Conservation (phyloP, 2,113 vertebrate species). For the Etia nguti region DNA sequence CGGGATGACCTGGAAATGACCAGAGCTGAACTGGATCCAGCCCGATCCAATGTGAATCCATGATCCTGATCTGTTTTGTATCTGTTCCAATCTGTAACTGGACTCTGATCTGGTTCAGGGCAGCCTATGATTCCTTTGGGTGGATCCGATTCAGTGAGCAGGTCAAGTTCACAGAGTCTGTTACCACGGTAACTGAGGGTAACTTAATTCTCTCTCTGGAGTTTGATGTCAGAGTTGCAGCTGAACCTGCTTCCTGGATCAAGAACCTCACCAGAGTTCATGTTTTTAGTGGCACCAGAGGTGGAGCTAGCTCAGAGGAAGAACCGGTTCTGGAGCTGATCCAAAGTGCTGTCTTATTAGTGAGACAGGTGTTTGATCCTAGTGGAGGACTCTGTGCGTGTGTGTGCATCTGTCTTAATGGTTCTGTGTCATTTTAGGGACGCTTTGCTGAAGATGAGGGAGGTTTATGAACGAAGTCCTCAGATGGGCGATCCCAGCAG, state of each 20-base stretch:
- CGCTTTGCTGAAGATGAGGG: conserved; percentile 90
- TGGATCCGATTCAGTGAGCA: not conserved
- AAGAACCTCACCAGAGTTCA: not conserved
- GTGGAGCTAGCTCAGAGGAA: not conserved
- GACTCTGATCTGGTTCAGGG: not conserved
- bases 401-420: not conserved
- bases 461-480: conserved; percentile 90
- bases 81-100: not conserved
- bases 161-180: not conserved
- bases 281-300: not conserved
- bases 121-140: not conserved
- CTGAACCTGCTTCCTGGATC: not conserved
- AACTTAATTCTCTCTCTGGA: not conserved
- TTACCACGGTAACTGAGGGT: not conserved
- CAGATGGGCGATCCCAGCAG: conserved; percentile 90
- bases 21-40: not conserved
- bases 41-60: not conserved
- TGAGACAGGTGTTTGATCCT: not conserved
- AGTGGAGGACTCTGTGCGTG: not conserved
- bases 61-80: not conserved
- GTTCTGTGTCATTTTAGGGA: conserved; percentile 72
- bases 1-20: not conserved
- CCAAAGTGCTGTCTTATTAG: not conserved
- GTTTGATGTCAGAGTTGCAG: not conserved
- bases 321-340: not conserved